Evolutionary conservation across 30 jellyfish, hydroid and myxozoan species (phyloP).

Genomic region (Sanderia malayensis): DNA sequence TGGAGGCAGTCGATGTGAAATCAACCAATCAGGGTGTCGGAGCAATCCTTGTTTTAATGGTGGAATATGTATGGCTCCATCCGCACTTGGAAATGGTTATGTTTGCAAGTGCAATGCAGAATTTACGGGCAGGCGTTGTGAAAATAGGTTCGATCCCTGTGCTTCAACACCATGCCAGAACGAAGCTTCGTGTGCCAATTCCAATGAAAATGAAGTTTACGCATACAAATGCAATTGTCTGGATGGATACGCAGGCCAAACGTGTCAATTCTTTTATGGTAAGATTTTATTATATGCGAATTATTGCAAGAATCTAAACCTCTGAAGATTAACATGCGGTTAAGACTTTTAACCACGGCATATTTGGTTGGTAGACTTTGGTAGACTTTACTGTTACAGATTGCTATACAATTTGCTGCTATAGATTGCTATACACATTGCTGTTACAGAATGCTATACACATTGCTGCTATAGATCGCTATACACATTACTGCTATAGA

Average conservation of each 20-base stretch:
- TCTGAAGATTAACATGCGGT: too few species aligned
- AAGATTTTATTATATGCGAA: background rate
- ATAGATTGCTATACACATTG: too few species aligned
- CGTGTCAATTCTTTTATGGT: background rate
- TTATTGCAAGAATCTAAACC: too few species aligned
- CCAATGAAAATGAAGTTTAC: background rate
- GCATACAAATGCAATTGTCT: background rate
- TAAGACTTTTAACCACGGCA: too few species aligned
- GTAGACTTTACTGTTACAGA: too few species aligned
- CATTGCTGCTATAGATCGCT: too few species aligned
- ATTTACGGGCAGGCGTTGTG: background rate
- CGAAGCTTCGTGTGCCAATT: background rate
- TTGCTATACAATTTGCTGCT: too few species aligned
- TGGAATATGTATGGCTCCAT: background rate
- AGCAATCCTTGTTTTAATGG: conserved; percentile 6
- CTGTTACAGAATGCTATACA: too few species aligned
- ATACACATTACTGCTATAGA: too few species aligned
- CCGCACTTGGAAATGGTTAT: background rate
- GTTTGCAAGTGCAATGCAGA: background rate
- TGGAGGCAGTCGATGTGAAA: background rate
- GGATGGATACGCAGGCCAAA: background rate
- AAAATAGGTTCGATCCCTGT: background rate
- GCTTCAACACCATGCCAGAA: background rate
- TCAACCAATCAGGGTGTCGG: conserved; percentile 4
- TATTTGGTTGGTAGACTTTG: too few species aligned